A percentile compares a stretch with the other conserved stretches of the same genome.
These are phyloP conservation scores for Chaetoderma sp. DNA, from an alignment of 2,888 invertebrate genomes.

Conservation along the genomic window DNA sequence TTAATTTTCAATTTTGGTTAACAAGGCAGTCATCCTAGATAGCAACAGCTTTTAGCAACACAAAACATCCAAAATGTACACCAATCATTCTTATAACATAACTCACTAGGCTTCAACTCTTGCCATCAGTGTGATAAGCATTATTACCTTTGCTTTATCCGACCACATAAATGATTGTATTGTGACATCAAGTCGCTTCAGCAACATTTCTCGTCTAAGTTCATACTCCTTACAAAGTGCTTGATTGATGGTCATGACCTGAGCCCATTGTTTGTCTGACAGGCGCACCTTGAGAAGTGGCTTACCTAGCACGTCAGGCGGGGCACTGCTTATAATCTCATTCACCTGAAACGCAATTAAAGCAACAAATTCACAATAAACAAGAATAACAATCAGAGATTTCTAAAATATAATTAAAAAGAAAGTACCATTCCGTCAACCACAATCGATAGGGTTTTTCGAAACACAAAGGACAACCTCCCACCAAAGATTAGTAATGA, in stretches of 20 bases:
- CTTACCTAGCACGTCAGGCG: slow-evolving; percentile 78
- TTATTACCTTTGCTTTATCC: slow-evolving; percentile 74
- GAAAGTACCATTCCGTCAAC: too few species aligned
- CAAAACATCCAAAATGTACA: too few species aligned
- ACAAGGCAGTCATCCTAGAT: too few species aligned
- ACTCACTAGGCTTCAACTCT: background rate
- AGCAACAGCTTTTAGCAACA: too few species aligned
- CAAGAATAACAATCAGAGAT: too few species aligned
- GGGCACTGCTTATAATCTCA: slow-evolving; percentile 57
- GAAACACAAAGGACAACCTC: too few species aligned
- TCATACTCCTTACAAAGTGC: slow-evolving; percentile 86
- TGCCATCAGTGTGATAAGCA: background rate
- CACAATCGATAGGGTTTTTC: too few species aligned
- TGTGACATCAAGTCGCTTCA: slow-evolving; percentile 94
- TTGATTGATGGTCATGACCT: slow-evolving; percentile 78
- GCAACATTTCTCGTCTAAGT: slow-evolving; percentile 85
- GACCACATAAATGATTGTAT: slow-evolving; percentile 88
- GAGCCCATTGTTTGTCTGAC: slow-evolving; percentile 85
- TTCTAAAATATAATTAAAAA: too few species aligned
- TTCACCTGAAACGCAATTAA: slow-evolving; percentile 51
- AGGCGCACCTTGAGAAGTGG: slow-evolving; percentile 81
- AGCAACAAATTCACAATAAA: too few species aligned
- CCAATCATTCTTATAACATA: too few species aligned
- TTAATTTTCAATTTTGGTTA: too few species aligned
- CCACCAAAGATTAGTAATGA: too few species aligned